Percentiles rank a stretch among this genome's conserved stretches.
phyloP scores from a whole-genome alignment of 2,888 invertebrate genomes.

The Calameuta idolon region DNA sequence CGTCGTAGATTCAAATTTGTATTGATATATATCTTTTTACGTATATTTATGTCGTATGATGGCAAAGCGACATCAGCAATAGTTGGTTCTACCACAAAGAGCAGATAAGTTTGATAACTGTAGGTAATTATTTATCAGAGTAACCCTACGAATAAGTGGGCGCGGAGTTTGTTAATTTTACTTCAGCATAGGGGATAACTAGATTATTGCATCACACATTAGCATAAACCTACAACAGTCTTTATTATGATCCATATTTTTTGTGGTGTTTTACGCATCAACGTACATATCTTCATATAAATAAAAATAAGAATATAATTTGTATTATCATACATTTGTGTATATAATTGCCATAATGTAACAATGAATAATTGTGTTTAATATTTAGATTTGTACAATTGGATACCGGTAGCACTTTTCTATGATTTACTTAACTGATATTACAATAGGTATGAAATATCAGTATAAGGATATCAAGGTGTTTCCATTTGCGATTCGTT shows the following conservation, averaged over 20 bases:
- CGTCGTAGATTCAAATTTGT: not conserved
- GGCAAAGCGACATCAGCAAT: not conserved
- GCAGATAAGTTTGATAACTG: not conserved
- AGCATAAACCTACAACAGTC: conserved; percentile 62
- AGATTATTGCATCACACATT: not conserved
- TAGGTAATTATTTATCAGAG: not conserved
- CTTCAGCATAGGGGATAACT: not conserved
- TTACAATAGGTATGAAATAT: conserved; percentile 22
- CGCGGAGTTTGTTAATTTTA: not conserved
- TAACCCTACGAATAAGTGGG: too few species aligned
- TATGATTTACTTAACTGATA: conserved; percentile 48
- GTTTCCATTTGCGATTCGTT: not conserved
- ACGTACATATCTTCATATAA: conserved; percentile 54
- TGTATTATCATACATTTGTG: conserved; percentile 55
- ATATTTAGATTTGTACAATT: conserved; percentile 57
- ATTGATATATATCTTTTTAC: not conserved
- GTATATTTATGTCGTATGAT: not conserved
- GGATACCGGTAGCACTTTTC: conserved; percentile 42
- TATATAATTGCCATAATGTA: conserved; percentile 58
- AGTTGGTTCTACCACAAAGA: not conserved
- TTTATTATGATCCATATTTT: conserved; percentile 60
- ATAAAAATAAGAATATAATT: conserved; percentile 62
- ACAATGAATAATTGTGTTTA: conserved; percentile 53
- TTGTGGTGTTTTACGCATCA: conserved; percentile 49
- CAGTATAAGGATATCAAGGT: not conserved